phyloP scores from a whole-genome alignment of 35 echinoderm and acorn worm genomes.

The Chiridota heheva region DNA sequence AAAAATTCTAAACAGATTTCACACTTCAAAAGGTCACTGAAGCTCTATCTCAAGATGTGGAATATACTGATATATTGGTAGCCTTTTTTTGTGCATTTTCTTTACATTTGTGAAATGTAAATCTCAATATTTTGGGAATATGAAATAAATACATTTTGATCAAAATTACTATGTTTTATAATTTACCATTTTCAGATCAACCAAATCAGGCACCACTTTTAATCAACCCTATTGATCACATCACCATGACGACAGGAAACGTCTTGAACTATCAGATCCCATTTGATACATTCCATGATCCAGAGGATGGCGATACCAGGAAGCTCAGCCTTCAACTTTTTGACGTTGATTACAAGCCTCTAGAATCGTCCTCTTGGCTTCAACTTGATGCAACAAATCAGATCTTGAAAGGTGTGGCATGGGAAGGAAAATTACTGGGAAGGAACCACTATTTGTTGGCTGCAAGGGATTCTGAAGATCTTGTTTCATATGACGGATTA shows the following conservation, averaged over 20 bases:
- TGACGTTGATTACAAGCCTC: background rate
- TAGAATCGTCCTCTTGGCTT: constrained; percentile 18
- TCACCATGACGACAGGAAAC: background rate
- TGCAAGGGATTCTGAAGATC: constrained; percentile 10
- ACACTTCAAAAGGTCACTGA: too few relatives aligned
- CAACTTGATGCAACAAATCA: background rate
- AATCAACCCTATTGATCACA: constrained; percentile 19
- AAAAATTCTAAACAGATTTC: too few relatives aligned
- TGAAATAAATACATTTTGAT: too few relatives aligned
- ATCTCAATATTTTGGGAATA: too few relatives aligned
- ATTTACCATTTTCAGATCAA: background rate
- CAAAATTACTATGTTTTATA: background rate
- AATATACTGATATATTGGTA: too few relatives aligned
- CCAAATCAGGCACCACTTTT: background rate
- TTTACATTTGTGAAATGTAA: too few relatives aligned
- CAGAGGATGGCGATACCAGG: constrained; percentile 20
- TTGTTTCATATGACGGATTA: constrained; percentile 3
- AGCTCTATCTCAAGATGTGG: too few relatives aligned
- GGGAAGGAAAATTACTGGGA: background rate
- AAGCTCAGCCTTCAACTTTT: constrained; percentile 1
- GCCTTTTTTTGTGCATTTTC: too few relatives aligned
- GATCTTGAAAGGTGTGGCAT: background rate
- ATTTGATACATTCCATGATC: constrained; percentile 21
- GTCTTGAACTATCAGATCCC: constrained; percentile 19
- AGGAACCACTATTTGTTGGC: constrained; percentile 9